A percentile compares a stretch with the other conserved stretches of the same genome.
These are phyloP conservation scores for Nudaria mundana DNA, from an alignment of 2,888 invertebrate genomes.

Conservation along the genomic window DNA sequence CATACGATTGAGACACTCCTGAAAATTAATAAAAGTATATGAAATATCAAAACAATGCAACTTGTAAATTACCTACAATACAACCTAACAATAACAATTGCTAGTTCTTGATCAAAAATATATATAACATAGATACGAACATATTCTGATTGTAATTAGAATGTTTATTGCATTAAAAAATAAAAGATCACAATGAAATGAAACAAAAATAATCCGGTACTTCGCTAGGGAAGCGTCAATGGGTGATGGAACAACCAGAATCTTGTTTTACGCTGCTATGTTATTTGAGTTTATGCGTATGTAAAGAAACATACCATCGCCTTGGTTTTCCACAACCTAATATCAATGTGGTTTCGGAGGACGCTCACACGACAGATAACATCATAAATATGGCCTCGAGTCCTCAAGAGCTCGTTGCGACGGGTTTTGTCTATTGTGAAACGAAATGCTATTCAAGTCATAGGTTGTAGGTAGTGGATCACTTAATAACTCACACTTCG, in stretches of 20 bases:
- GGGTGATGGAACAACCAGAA: conserved; percentile 61
- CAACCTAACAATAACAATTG: conserved; percentile 19
- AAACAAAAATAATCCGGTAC: conserved; percentile 67
- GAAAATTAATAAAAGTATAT: conserved; percentile 61
- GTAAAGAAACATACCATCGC: conserved; percentile 70
- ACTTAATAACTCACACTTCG: conserved; percentile 57
- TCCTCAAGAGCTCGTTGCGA: conserved; percentile 76
- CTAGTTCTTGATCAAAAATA: not conserved
- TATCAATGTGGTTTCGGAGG: conserved; percentile 73
- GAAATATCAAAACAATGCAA: conserved; percentile 36
- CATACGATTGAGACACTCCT: conserved; percentile 59
- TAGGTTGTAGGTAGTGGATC: conserved; percentile 52
- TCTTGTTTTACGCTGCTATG: conserved; percentile 38
- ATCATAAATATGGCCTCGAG: conserved; percentile 85
- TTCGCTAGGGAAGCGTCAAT: conserved; percentile 71
- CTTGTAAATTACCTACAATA: conserved; percentile 20
- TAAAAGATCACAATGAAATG: conserved; percentile 16
- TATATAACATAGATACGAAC: not conserved
- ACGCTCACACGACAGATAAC: conserved; percentile 81
- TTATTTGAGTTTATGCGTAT: conserved; percentile 29
- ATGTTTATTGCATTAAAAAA: conserved; percentile 9
- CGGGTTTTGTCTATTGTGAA: conserved; percentile 79
- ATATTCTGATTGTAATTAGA: not conserved
- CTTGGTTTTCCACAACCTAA: conserved; percentile 63
- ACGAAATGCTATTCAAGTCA: conserved; percentile 61